These are phyloP conservation scores for Pyrgus malvae DNA, from an alignment of 2,888 invertebrate species.

Conservation along the genomic window DNA sequence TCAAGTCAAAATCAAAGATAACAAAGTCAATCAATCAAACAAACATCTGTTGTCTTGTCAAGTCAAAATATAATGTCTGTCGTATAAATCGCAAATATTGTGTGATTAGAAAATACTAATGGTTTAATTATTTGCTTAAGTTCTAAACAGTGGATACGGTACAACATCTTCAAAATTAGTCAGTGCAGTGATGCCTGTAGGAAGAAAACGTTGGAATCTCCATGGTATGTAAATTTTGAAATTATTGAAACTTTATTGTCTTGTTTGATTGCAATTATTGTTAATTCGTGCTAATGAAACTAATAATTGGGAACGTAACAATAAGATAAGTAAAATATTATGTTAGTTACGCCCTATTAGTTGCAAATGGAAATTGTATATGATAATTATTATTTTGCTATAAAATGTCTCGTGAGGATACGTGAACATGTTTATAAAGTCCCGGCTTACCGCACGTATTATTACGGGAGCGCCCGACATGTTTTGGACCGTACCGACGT, in stretches of 20 bases:
- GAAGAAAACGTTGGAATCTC: constrained; percentile 89
- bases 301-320: too few species aligned
- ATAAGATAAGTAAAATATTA: too few species aligned
- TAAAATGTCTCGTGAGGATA: too few species aligned
- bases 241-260: background rate
- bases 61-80: constrained; percentile 14
- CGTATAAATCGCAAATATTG: constrained; percentile 29
- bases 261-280: too few species aligned
- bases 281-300: too few species aligned
- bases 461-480: too few species aligned
- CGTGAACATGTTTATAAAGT: too few species aligned
- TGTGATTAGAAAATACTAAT: constrained; percentile 2
- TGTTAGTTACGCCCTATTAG: too few species aligned
- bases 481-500: too few species aligned
- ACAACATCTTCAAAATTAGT: constrained; percentile 2
- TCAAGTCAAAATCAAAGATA: constrained; percentile 13
- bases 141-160: constrained; percentile 5
- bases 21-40: constrained; percentile 25
- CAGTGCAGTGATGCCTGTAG: constrained; percentile 77
- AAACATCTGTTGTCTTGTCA: background rate
- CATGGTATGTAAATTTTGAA: constrained; percentile 80
- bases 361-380: too few species aligned
- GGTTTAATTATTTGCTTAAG: constrained; percentile 7
- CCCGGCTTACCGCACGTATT: too few species aligned
- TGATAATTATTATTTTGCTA: too few species aligned